Percentiles rank a stretch among this genome's conserved stretches.
Evolutionary conservation across 37 sponge, comb jelly and placozoan genomes (phyloP).

Genomic region (Beroe ovata): DNA sequence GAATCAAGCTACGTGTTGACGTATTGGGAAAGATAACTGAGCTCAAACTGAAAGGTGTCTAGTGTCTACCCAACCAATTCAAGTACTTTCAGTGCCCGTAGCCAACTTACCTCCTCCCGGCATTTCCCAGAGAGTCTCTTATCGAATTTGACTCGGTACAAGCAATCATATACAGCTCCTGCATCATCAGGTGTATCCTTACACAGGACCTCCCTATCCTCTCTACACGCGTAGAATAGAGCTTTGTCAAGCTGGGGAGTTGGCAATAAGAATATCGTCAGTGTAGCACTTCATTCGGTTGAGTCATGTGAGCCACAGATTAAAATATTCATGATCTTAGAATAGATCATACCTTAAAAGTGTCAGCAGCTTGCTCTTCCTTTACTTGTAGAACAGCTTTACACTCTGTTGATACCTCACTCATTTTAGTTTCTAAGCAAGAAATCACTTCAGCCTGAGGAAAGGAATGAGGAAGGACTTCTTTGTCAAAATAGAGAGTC

Average conservation of each 20-base stretch:
- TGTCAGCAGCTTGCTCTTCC: conserved; percentile 48
- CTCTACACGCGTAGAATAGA: conserved; percentile 38
- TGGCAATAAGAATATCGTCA: not conserved
- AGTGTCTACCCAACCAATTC: too few relatives aligned
- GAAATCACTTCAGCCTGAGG: conserved; percentile 20
- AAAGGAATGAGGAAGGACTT: too few relatives aligned
- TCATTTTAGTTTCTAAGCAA: conserved; percentile 16
- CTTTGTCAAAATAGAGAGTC: too few relatives aligned
- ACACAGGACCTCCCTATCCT: conserved; percentile 51
- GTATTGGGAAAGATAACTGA: too few relatives aligned
- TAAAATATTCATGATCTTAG: not conserved
- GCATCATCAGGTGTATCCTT: conserved; percentile 20
- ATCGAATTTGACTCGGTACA: conserved; percentile 28
- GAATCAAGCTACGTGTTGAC: too few relatives aligned
- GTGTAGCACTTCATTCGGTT: not conserved
- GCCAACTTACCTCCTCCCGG: conserved; percentile 32
- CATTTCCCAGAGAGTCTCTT: conserved; percentile 38
- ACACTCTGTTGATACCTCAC: conserved; percentile 12
- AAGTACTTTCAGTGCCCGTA: too few relatives aligned
- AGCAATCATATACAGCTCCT: conserved; percentile 16
- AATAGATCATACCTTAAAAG: conserved; percentile 19
- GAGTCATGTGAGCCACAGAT: not conserved
- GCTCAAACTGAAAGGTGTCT: too few relatives aligned
- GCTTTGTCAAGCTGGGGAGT: conserved; percentile 56
- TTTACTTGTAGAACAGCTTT: conserved; percentile 34